Conservation (phyloP, 2,888 invertebrate genomes). For the Apotomis turbidana region DNA sequence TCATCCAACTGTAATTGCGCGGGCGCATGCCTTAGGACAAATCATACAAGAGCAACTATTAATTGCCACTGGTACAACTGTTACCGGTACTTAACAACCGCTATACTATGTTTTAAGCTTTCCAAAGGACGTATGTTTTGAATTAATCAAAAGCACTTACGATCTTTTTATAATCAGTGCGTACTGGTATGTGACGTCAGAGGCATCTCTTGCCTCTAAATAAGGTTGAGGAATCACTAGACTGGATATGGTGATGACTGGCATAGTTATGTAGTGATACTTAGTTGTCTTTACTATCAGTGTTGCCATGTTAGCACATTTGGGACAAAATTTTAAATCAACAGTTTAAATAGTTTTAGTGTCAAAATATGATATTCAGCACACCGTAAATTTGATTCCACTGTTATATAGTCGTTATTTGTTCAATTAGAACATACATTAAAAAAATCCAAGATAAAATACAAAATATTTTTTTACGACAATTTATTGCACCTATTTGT, state of each 20-base stretch:
- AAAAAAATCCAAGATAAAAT: too few relatives aligned
- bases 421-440: too few relatives aligned
- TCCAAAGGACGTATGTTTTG: slow-evolving; percentile 1
- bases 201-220: slow-evolving; percentile 10
- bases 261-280: slow-evolving; percentile 1
- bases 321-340: too few relatives aligned
- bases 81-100: slow-evolving; percentile 35
- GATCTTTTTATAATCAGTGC: background rate
- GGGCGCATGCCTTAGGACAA: slow-evolving; percentile 39
- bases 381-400: too few relatives aligned
- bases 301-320: too few relatives aligned
- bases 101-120: slow-evolving; percentile 11
- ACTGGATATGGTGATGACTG: slow-evolving; percentile 16
- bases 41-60: slow-evolving; percentile 38
- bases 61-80: slow-evolving; percentile 29
- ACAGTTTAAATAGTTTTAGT: too few relatives aligned
- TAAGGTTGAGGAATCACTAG: slow-evolving; percentile 19
- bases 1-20: slow-evolving; percentile 36
- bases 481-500: too few relatives aligned
- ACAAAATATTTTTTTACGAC: too few relatives aligned
- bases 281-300: slow-evolving; percentile 4
- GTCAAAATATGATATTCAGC: too few relatives aligned
- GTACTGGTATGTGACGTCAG: slow-evolving; percentile 17
- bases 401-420: too few relatives aligned
- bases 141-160: background rate